Evolutionary conservation across 2,113 vertebrate genomes (phyloP).

Genomic region (Lipophrys pholis): DNA sequence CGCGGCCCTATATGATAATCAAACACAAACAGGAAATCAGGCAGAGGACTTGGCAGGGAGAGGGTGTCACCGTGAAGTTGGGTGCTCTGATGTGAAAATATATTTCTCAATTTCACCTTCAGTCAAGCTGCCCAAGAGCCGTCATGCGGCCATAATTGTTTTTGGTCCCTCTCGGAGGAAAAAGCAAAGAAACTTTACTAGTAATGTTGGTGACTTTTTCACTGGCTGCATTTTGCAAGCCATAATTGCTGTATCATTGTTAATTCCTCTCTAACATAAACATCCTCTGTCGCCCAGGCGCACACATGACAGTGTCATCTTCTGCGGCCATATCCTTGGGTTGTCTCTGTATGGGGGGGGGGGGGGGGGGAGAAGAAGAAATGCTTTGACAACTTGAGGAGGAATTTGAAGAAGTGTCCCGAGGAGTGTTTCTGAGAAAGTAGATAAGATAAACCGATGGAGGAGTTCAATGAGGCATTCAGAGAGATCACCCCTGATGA

Average conservation of each 20-base stretch:
- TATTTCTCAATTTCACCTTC: conserved; percentile 56
- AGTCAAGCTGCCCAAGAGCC: conserved; percentile 10
- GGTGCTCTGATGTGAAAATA: conserved; percentile 46
- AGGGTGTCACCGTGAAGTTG: conserved; percentile 71
- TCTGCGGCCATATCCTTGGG: conserved; percentile 48
- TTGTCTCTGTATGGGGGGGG: conserved; percentile 23
- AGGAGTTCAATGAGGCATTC: conserved; percentile 75
- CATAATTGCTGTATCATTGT: conserved; percentile 24
- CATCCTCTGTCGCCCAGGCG: conserved; percentile 18
- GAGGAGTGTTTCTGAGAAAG: conserved; percentile 78
- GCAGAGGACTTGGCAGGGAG: conserved; percentile 67
- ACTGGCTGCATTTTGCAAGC: background rate
- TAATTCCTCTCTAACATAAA: conserved; percentile 45
- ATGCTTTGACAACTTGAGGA: conserved; percentile 68
- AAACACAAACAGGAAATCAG: conserved; percentile 82
- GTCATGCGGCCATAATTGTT: background rate
- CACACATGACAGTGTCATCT: conserved; percentile 36
- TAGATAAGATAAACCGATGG: conserved; percentile 78
- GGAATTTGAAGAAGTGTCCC: conserved; percentile 76
- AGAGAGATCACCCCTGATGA: conserved; percentile 70
- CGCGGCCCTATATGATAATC: conserved; percentile 72
- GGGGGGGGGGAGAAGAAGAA: conserved; percentile 21
- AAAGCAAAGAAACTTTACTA: conserved; percentile 6
- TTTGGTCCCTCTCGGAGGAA: background rate
- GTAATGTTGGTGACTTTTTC: conserved; percentile 11